These are phyloP conservation scores for Mirounga angustirostris DNA, from an alignment of 2,113 vertebrate species.

Conservation along the genomic window DNA sequence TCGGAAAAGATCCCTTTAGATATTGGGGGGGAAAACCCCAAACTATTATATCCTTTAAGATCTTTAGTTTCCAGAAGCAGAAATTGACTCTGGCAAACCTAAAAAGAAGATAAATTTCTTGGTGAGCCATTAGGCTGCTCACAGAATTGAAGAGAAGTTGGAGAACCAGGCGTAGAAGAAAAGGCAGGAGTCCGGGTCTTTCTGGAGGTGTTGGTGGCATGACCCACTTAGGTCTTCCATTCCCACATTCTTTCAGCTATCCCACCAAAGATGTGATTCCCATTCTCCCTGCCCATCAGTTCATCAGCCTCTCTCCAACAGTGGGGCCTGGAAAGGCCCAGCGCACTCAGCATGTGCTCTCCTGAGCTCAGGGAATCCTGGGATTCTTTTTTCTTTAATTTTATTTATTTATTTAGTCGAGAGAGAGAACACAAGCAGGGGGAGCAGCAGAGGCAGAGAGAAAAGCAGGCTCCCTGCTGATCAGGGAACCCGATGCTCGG, in stretches of 20 bases:
- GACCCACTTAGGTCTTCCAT: background rate
- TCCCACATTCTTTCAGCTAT: background rate
- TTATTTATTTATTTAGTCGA: background rate
- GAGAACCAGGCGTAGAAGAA: background rate
- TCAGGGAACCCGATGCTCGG: background rate
- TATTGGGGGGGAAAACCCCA: background rate
- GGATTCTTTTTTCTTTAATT: background rate
- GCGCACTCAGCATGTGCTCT: no score
- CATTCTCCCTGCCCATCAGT: background rate
- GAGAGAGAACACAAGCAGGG: background rate
- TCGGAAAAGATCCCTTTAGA: background rate
- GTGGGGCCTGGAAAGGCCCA: no score
- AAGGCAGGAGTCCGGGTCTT: background rate
- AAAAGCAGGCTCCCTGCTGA: background rate
- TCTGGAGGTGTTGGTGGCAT: background rate
- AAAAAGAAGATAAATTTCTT: background rate
- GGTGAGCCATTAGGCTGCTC: background rate
- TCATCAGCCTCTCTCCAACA: background rate
- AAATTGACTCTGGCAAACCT: background rate
- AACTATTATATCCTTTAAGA: background rate
- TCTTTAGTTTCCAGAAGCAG: background rate
- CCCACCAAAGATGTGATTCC: background rate
- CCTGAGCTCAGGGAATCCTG: background rate
- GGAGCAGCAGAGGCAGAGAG: background rate
- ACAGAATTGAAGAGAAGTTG: background rate